Conservation (phyloP, 2,797 vertebrate species). For the Eleutherodactylus coqui region DNA sequence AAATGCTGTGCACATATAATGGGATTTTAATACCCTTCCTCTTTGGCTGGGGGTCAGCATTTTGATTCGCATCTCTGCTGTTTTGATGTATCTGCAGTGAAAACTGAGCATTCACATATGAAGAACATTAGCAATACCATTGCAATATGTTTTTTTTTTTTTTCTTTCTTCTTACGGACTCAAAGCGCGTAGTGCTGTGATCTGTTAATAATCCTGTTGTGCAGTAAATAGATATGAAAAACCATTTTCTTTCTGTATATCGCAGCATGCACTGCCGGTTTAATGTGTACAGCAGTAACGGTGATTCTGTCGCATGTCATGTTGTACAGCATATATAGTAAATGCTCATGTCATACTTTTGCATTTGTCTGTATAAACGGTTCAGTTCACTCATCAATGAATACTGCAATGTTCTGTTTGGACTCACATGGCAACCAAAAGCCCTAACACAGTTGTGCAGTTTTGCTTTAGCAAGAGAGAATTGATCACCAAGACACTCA, state of each 20-base stretch:
- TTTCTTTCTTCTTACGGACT: background rate
- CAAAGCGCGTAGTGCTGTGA: background rate
- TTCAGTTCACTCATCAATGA: background rate
- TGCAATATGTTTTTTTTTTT: background rate
- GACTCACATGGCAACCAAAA: background rate
- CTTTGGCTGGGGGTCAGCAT: background rate
- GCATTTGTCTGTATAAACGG: background rate
- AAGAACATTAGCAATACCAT: conserved; percentile 31
- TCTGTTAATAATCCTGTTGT: background rate
- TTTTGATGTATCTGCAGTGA: background rate
- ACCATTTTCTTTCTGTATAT: conserved; percentile 21
- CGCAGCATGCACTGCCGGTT: conserved; percentile 28
- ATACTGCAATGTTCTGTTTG: background rate
- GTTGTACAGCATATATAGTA: conserved; percentile 25
- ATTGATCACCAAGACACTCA: background rate
- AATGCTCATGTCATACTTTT: conserved; percentile 1
- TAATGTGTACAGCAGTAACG: conserved; percentile 27
- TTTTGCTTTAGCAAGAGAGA: background rate
- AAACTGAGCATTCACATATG: background rate
- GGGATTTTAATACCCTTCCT: background rate
- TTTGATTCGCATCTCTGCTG: background rate
- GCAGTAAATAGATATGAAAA: conserved; percentile 20
- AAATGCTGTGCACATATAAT: background rate
- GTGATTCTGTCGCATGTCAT: conserved; percentile 36
- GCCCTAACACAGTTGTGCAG: background rate